These are phyloP conservation scores for Villa cingulata DNA, from an alignment of 2,888 invertebrate genomes.

Conservation along the genomic window DNA sequence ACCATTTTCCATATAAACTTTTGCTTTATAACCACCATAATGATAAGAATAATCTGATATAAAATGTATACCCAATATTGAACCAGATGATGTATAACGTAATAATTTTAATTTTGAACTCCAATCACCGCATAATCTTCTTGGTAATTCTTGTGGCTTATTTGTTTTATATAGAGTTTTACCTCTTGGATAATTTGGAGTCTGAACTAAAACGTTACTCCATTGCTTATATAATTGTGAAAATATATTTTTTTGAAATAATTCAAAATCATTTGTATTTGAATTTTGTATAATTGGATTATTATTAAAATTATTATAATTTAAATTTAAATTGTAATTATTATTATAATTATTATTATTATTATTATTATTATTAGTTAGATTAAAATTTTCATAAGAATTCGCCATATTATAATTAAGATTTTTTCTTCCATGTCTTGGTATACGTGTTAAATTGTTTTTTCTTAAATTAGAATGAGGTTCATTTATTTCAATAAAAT, in stretches of 20 bases:
- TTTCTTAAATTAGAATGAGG: slow-evolving; percentile 10
- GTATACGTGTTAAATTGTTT: not conserved
- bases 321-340: slow-evolving; percentile 9
- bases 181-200: slow-evolving; percentile 25
- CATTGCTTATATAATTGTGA: slow-evolving; percentile 24
- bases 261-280: no score
- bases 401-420: slow-evolving; percentile 15
- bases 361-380: slow-evolving; percentile 2
- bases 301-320: slow-evolving; percentile 9
- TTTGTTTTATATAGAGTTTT: slow-evolving; percentile 20
- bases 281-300: slow-evolving; percentile 10
- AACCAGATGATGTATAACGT: slow-evolving; percentile 48
- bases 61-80: slow-evolving; percentile 52
- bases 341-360: slow-evolving; percentile 11
- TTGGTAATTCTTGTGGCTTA: slow-evolving; percentile 22
- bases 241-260: slow-evolving; percentile 21
- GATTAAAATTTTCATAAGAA: slow-evolving; percentile 20
- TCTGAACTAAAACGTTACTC: slow-evolving; percentile 25
- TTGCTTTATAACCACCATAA: slow-evolving; percentile 59
- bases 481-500: slow-evolving; percentile 57
- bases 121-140: slow-evolving; percentile 66
- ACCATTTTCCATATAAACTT: slow-evolving; percentile 61
- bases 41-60: slow-evolving; percentile 64
- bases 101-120: slow-evolving; percentile 60
- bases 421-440: not conserved